Evolutionary conservation across 2,888 invertebrate genomes (phyloP), one percentile per base, ranked within the genome.

Genomic region (Xiphydria camelus): DNA sequence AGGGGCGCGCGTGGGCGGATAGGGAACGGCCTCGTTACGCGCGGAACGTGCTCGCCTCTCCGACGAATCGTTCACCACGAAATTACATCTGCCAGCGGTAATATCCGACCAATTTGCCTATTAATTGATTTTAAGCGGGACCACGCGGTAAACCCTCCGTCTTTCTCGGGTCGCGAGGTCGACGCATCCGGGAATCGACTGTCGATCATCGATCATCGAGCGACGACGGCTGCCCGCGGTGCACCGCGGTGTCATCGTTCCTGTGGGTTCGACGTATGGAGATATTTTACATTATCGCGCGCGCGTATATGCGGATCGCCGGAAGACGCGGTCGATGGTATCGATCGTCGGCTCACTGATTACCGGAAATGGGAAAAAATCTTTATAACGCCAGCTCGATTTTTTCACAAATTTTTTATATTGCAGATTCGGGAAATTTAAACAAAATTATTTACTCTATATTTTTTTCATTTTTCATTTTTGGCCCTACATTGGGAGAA

Each of bases 101-200:
- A 63, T 63, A 52, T 55, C 46, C 56, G 47, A 40, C 53, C 59
- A 59, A 61, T 64, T 61, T 60, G 52, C 55, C 57, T 62, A 62
- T 62, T 64, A 64, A 61, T 64, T 60, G 60, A 62, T 64, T 62
- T 47, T 53, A 41, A 51, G 44, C 46, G 34, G 40, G 26, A 42
- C 29, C 36, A 33, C 32, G n/a, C n/a, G n/a, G 15, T 14, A 14
- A 9, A 17, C 3, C 7, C 17, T n/a, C 2, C 3, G n/a, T n/a
- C n/a, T n/a, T n/a, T n/a, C n/a, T n/a, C 9, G 10, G 31, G 26
- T 37, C 20, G 37, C 14, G 37, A 10, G 36, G 36, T 38, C 43
- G 14, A 43, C 35, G n/a, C n/a, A 26, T 12, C 17, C 33, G 3
- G 15, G 17, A 20, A 45, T 40, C 33, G 39, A 19, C 23, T 19